phyloP scores from a whole-genome alignment of 2,888 invertebrate species.

The Drosophila anomalipes region DNA sequence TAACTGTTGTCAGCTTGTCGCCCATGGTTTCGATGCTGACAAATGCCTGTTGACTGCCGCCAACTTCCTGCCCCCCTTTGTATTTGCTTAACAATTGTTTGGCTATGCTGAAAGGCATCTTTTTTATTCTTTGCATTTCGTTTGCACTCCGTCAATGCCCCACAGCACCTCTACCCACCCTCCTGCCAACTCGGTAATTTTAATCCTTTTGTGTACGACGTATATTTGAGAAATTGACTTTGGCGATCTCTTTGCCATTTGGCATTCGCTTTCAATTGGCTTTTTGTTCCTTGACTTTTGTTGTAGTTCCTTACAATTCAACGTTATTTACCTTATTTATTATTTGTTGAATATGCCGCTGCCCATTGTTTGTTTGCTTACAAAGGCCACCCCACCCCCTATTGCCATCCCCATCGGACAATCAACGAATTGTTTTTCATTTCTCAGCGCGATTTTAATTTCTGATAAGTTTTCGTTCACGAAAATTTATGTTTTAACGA shows the following conservation, averaged over 20 bases:
- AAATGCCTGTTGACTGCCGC: slow-evolving; percentile 48
- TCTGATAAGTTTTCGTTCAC: slow-evolving; percentile 63
- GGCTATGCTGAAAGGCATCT: slow-evolving; percentile 39
- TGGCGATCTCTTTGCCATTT: slow-evolving; percentile 38
- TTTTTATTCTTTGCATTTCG: slow-evolving; percentile 32
- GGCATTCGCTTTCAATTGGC: slow-evolving; percentile 56
- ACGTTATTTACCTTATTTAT: slow-evolving; percentile 66
- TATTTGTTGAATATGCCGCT: slow-evolving; percentile 60
- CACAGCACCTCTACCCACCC: neutral
- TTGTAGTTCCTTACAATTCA: slow-evolving; percentile 59
- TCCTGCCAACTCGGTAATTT: slow-evolving; percentile 32
- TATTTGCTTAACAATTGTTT: slow-evolving; percentile 61
- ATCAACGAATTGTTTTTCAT: slow-evolving; percentile 32
- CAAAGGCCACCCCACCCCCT: neutral
- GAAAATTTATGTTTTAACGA: slow-evolving; percentile 63
- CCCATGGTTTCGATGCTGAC: slow-evolving; percentile 44
- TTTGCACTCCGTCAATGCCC: slow-evolving; percentile 5
- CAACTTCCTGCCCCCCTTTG: slow-evolving; percentile 3
- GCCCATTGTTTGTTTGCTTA: slow-evolving; percentile 48
- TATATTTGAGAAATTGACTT: slow-evolving; percentile 71
- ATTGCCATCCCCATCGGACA: neutral
- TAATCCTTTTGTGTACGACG: slow-evolving; percentile 69
- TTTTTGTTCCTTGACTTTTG: slow-evolving; percentile 57
- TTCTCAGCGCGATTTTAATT: slow-evolving; percentile 62
- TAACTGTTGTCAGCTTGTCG: slow-evolving; percentile 42